These are phyloP conservation scores for Etheostoma cragini DNA, from an alignment of 2,113 vertebrate genomes.

Conservation along the genomic window DNA sequence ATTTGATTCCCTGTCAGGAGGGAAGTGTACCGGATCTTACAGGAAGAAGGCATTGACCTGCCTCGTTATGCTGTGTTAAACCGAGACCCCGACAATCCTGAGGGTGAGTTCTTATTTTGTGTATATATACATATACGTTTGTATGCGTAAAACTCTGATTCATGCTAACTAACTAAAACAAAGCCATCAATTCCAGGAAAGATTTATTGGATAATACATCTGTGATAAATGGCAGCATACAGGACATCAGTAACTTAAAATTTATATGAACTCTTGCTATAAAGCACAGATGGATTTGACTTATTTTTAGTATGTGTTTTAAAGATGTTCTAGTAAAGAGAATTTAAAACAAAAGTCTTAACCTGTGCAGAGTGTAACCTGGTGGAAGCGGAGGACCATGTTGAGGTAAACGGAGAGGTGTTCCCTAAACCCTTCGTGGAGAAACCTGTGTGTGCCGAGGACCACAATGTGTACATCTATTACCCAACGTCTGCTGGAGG, in stretches of 20 bases:
- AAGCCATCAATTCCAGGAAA: not conserved
- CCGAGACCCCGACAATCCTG: slow-evolving; percentile 93
- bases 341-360: not conserved
- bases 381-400: slow-evolving; percentile 95
- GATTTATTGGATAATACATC: not conserved
- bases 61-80: slow-evolving; percentile 96
- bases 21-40: slow-evolving; percentile 96
- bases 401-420: slow-evolving; percentile 95
- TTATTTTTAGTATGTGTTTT: too few species aligned
- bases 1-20: slow-evolving; percentile 82
- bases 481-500: slow-evolving; percentile 97
- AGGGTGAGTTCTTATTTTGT: slow-evolving; percentile 80
- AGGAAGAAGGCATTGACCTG: slow-evolving; percentile 95
- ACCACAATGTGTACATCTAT: slow-evolving; percentile 99
- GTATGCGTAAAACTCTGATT: not conserved
- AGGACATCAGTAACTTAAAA: too few species aligned
- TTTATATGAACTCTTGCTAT: too few species aligned
- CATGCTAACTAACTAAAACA: not conserved
- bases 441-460: slow-evolving; percentile 96
- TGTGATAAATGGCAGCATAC: not conserved
- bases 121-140: not conserved
- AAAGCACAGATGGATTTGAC: too few species aligned
- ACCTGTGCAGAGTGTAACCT: slow-evolving; percentile 89
- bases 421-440: slow-evolving; percentile 98
- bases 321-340: too few species aligned